Percentiles rank a stretch among this genome's conserved stretches.
phyloP scores from a whole-genome alignment of 2,888 invertebrate species.

The Caenorhabditis auriculariae region DNA sequence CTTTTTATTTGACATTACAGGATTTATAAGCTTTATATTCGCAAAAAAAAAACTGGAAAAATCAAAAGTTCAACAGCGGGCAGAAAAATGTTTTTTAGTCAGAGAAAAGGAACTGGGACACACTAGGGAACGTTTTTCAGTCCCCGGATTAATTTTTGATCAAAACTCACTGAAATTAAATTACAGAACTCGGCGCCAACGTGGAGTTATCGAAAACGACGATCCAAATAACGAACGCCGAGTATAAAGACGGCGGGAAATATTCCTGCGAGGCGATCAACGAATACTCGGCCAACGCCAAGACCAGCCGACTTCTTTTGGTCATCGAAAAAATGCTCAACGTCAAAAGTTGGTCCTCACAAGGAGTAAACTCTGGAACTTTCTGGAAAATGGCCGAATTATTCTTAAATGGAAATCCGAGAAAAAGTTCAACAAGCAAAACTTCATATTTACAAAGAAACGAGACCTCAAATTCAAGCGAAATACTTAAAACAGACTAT shows the following conservation, averaged over 20 bases:
- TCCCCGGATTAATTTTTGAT: not conserved
- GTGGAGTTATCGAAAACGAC: conserved; percentile 19
- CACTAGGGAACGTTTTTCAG: not conserved
- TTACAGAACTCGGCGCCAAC: conserved; percentile 22
- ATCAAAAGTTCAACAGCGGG: not conserved
- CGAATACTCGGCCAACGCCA: conserved; percentile 26
- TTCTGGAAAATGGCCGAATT: no score
- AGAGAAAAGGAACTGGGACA: no score
- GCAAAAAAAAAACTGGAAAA: not conserved
- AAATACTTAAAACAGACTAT: no score
- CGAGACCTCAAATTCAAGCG: no score
- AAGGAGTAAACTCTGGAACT: not conserved
- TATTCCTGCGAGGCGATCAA: conserved; percentile 47
- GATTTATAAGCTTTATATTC: not conserved
- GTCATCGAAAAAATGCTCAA: conserved; percentile 36
- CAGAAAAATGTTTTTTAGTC: no score
- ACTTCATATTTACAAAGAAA: no score
- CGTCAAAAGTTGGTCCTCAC: conserved; percentile 39
- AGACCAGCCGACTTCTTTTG: conserved; percentile 24
- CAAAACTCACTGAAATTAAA: not conserved
- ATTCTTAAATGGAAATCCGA: no score
- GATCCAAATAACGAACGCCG: conserved; percentile 16
- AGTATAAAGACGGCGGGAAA: conserved; percentile 31
- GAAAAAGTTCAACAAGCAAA: no score
- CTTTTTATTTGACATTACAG: not conserved